These are phyloP conservation scores for Anarhynchus alexandrinus DNA, from an alignment of 2,113 vertebrate species.

Conservation along the genomic window DNA sequence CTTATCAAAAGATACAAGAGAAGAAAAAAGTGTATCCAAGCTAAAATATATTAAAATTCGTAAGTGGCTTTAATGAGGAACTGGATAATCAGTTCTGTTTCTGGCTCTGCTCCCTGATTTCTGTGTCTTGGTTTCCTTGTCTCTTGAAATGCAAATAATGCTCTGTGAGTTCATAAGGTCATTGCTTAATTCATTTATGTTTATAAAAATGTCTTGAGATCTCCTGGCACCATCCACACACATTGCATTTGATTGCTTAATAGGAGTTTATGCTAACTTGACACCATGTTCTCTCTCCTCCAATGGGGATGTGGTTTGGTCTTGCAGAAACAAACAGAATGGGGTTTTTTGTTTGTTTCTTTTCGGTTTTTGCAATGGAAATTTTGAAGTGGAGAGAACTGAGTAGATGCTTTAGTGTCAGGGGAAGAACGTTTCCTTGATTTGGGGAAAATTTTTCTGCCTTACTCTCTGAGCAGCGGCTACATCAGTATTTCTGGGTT, in stretches of 20 bases:
- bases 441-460: neutral
- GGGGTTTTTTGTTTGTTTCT: neutral
- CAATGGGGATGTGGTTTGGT: neutral
- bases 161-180: constrained; percentile 38
- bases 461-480: neutral
- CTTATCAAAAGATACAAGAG: neutral
- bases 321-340: constrained; percentile 37
- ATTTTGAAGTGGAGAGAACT: neutral
- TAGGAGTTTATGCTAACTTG: constrained; percentile 41
- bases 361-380: neutral
- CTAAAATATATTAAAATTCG: neutral
- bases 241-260: constrained; percentile 53
- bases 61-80: constrained; percentile 30
- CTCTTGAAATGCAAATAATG: constrained; percentile 57
- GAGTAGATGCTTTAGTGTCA: neutral
- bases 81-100: constrained; percentile 40
- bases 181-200: constrained; percentile 47
- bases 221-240: constrained; percentile 37
- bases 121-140: constrained; percentile 27
- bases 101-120: constrained; percentile 37
- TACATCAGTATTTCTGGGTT: neutral
- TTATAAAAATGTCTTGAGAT: constrained; percentile 52
- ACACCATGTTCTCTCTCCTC: constrained; percentile 27
- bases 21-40: neutral
- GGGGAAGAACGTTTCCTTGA: neutral